Base-by-base conservation (phyloP, 2,797 vertebrate species). In the Parauchenoglanis ngamensis region DNA sequence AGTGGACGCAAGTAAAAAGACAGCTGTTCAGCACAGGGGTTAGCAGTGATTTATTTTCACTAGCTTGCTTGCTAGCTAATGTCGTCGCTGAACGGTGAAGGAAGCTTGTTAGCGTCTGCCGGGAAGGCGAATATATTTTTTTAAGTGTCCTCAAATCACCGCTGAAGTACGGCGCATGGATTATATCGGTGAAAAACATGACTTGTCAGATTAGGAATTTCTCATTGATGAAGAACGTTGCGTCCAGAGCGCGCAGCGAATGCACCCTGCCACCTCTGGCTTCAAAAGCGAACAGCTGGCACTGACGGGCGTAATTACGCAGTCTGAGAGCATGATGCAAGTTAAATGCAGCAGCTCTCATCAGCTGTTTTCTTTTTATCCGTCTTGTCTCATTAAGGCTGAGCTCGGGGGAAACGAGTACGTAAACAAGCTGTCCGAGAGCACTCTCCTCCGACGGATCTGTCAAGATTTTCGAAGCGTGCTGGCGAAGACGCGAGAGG, bases 301-400 rank as follows among this genome's bases (percentile, higher is more conserved):
- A 56, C 86, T 83, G 78, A 88, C 89, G 89, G 92, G 91, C 89
- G 90, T 89, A 88, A 92, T 87, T 92, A 89, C 89, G 90, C 72
- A 88, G 76, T 85, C 91, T 89, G 84, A 85, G 85, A 87, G 88
- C 86, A 86, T 91, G 89, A 93, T 93, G 87, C 85, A 87, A 91
- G 90, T 92, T 91, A 93, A 93, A 93, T 90, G 89, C 91, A 92
- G 92, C 92, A 90, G 89, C 87, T 91, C 92, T 90, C 92, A 91
- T 92, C 94, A 93, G 94, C 93, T 93, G 92, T 93, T 92, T 90
- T 91, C 92, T 94, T 93, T 93, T 92, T 92, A 92, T 93, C 92
- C 89, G 92, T 93, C 94, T 93, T 89, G 91, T 93, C 93, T 92
- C 93, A 91, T 94, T 94, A 91, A 85, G 90, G 93, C 92, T 92